Base-by-base conservation (phyloP, 2,888 invertebrate species). In the Lordiphosa fenestrarum region DNA sequence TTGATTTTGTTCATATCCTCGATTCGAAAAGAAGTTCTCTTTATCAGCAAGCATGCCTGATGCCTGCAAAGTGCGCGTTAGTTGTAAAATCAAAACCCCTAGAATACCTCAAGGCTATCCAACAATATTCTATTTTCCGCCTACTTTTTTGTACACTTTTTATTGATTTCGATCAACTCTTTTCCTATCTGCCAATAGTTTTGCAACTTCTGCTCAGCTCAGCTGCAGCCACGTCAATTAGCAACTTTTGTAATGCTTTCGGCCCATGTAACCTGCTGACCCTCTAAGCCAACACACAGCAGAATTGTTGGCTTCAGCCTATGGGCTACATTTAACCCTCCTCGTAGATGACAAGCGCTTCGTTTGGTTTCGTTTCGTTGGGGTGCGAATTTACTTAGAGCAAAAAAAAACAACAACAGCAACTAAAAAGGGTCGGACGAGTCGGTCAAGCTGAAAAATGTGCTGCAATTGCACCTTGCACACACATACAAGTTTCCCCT, bases 401-500 rank as follows among this genome's bases (percentile, higher is more conserved):
- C 41, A 58, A 48, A 36, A 58, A 48, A 36, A 36, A 39, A n/a
- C 10, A 30, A 60, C 40, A 21, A 50, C 0, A 21, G 2, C 21
- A 21, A 21, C 4, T 46, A 51, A 53, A 60, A 62, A 69, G 54
- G 69, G 62, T 61, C 55, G 74, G 82, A 65, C 71, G 80, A 86
- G 76, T 85, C 86, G 82, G 84, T 85, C 84, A 82, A 86, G 84
- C 82, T 86, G 86, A 86, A 82, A 82, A 82, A 85, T 71, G 63
- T 63, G 66, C 69, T 73, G 84, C 86, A 85, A 86, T 85, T 82
- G 82, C 85, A 82, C 86, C 71, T 70, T 71, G 67, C 56, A 59
- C 65, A 52, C 19, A 15, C 15, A 15, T 2, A 19, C 58, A 52
- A 65, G 41, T 33, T 65, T 9, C 53, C 50, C 53, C 66, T 59